Evolutionary conservation across 23 tunicate species (phyloP), one percentile per base, ranked within the genome.

Genomic region (Diplosoma virens): DNA sequence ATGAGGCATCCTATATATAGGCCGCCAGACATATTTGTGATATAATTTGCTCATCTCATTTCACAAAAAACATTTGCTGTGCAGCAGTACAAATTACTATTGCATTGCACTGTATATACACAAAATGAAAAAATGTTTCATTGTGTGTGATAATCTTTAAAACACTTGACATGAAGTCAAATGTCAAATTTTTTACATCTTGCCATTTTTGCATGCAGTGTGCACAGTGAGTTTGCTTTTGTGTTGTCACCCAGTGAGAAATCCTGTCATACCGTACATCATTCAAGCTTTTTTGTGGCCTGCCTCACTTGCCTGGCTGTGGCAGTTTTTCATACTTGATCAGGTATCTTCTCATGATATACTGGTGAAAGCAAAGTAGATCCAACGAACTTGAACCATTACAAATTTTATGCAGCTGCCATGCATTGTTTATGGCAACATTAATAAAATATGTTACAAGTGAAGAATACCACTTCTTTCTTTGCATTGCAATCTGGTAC

Each of bases 161-260:
- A 63, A n/a, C 70, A 63, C 29, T 63, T 63, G 33, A 63, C 70
- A 63, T 63, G 70, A 28, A 63, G 70, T 27, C 35, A 34, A n/a
- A 63, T 30, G 20, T 28, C 70, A 63, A 34, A 63, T 28, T 63
- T 63, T 63, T 63, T 36, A 30, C 70, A 63, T 63, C 70, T 63
- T 63, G 70, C 29, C 11, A 36, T 63, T 63, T 63, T 63, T 63
- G 70, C 70, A 63, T 63, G 70, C 70, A 63, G 20, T 63, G 37
- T 4, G 70, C 35, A n/a, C 70, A 63, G 35, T 16, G 70, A 63
- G 70, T 63, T 63, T 63, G 70, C 35, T 63, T 63, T 30, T 63
- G 35, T 4, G 70, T 7, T 63, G 29, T 7, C n/a, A 63, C 70
- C 70, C 70, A 63, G 37, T 63, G 70, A 7, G 27, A 6, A 63